Base-by-base conservation (phyloP, 2,888 invertebrate species). In the Thymelicus acteon region DNA sequence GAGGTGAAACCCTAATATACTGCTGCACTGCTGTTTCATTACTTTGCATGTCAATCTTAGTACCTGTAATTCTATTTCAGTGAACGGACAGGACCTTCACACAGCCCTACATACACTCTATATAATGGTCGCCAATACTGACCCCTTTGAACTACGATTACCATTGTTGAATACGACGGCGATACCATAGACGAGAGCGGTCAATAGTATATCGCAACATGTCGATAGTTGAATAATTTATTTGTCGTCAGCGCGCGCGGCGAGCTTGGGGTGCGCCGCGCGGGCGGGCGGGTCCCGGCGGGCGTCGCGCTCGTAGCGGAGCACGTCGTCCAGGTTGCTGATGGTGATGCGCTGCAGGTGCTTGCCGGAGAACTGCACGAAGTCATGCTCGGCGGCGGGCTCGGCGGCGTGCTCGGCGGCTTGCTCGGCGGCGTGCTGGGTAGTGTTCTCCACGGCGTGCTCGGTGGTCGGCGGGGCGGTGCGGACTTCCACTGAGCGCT, bases 281-380 rank as follows among this genome's bases (percentile, higher is more conserved):
- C 19, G 12, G 47, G n/a, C n/a, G n/a, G 39, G 57, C 57, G 39
- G 57, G 54, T n/a, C 8, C n/a, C 13, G 1, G 48, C 37, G n/a
- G 31, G 12, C 37, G 48, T 19, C 37, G n/a, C 54, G 74, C 83
- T 95, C 95, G 79, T 86, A 94, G 63, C 90, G 85, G 71, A 95
- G 88, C 64, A 96, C 86, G 49, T 96, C 96, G 0, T 92, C 94
- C 71, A 97, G 90, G 88, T 97, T 97, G 76, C 95, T 84, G 80
- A 98, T 96, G 83, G 96, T 95, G 73, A 96, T 95, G 90, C 97
- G 96, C 78, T 96, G 94, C 72, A 97, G 95, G 78, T 95, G 95
- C 67, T 95, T 95, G 13, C 98, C 98, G 37, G 97, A 95, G 90
- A 97, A 98, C 82, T 96, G 96, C 66, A 96, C 95, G 90, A 96